phyloP scores from a whole-genome alignment of 2,113 vertebrate species.

The Urocitellus parryii region DNA sequence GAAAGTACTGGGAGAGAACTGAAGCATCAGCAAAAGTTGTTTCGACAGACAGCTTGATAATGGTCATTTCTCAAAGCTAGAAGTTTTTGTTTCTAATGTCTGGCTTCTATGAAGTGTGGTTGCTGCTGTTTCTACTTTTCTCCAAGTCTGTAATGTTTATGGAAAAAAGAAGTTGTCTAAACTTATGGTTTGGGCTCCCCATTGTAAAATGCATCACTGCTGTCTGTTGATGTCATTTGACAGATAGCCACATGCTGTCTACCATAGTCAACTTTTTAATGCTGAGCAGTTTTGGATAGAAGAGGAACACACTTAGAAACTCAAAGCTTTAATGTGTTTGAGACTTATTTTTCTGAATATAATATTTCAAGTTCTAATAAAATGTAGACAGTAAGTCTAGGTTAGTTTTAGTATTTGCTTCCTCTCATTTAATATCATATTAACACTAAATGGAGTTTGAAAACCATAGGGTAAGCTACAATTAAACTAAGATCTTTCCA shows the following conservation, averaged over 20 bases:
- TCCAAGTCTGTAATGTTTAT: background rate
- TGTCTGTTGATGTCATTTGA: background rate
- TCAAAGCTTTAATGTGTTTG: conserved; percentile 7
- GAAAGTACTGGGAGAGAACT: conserved; percentile 50
- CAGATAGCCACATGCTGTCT: background rate
- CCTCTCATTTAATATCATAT: background rate
- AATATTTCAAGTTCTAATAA: background rate
- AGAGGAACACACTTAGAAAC: background rate
- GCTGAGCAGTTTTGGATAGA: background rate
- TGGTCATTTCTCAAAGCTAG: conserved; percentile 50
- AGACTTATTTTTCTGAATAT: background rate
- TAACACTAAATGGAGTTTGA: conserved; percentile 32
- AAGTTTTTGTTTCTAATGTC: conserved; percentile 65
- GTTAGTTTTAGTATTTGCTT: conserved; percentile 26
- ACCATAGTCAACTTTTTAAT: background rate
- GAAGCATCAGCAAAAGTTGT: conserved; percentile 69
- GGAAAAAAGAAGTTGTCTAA: conserved; percentile 11
- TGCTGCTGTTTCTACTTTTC: background rate
- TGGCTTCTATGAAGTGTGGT: conserved; percentile 56
- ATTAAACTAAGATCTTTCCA: background rate
- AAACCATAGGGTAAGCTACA: conserved; percentile 11
- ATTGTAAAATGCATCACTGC: background rate
- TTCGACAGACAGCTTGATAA: conserved; percentile 20
- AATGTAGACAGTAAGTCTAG: background rate
- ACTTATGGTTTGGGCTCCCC: background rate